Percentiles rank a stretch among this genome's conserved stretches.
These are phyloP conservation scores for Cheilosia urbana DNA, from an alignment of 2,888 invertebrate species.

Conservation along the genomic window DNA sequence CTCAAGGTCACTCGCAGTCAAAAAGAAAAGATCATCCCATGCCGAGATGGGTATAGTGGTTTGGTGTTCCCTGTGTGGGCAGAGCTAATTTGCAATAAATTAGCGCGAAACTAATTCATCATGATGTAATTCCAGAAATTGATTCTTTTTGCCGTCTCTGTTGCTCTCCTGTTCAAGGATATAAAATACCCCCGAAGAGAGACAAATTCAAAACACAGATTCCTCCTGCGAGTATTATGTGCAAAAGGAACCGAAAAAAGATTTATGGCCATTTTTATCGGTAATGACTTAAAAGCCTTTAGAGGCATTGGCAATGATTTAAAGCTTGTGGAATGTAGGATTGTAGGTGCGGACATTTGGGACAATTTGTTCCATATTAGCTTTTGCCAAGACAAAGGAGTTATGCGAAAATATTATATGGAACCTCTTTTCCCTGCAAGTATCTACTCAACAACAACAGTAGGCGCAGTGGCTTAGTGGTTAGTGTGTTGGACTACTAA, in stretches of 20 bases:
- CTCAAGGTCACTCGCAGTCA: conserved; percentile 64
- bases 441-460: background rate
- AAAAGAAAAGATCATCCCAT: conserved; percentile 37
- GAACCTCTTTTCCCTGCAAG: background rate
- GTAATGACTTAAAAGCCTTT: conserved; percentile 84
- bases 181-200: conserved; percentile 9
- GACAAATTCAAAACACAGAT: conserved; percentile 30
- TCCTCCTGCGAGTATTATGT: conserved; percentile 29
- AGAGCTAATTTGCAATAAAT: conserved; percentile 72
- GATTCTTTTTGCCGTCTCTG: conserved; percentile 1
- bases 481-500: no score
- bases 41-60: conserved; percentile 33
- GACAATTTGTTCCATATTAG: conserved; percentile 51
- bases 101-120: conserved; percentile 72
- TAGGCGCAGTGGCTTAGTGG: no score
- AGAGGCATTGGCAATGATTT: conserved; percentile 84
- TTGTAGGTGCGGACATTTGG: conserved; percentile 2
- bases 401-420: no score
- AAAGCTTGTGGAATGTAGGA: conserved; percentile 77
- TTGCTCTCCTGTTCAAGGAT: conserved; percentile 27
- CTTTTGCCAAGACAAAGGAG: background rate
- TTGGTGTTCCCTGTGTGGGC: conserved; percentile 65
- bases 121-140: conserved; percentile 68
- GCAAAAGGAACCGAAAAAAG: conserved; percentile 64
- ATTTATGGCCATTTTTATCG: conserved; percentile 84